phyloP scores from a whole-genome alignment of 2,888 invertebrate genomes.

The Drepanosiphum platanoidis region DNA sequence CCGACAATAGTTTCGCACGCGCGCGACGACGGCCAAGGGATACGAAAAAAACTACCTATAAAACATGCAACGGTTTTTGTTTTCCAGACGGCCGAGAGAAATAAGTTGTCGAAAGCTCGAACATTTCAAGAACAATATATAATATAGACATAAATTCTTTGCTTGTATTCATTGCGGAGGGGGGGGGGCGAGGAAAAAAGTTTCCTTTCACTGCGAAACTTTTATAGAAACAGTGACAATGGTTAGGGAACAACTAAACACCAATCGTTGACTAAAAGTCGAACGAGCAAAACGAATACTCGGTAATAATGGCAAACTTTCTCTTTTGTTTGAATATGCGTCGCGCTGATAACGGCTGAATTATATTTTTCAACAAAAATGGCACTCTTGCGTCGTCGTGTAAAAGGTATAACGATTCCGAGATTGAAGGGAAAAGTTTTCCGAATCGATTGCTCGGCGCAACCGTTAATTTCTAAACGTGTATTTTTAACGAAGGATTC shows the following conservation, averaged over 20 bases:
- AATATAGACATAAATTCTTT: constrained; percentile 49
- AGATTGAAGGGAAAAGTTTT: neutral
- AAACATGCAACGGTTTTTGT: constrained; percentile 11
- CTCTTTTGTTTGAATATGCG: constrained; percentile 50
- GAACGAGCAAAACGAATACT: constrained; percentile 46
- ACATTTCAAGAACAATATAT: constrained; percentile 60
- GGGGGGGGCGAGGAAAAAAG: too few relatives aligned
- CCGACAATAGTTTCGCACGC: neutral
- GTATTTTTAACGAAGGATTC: neutral
- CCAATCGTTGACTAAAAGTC: constrained; percentile 49
- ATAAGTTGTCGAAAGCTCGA: constrained; percentile 48
- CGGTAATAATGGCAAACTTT: constrained; percentile 49
- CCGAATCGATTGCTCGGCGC: neutral
- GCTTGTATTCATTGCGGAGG: constrained; percentile 50
- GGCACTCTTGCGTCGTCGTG: neutral
- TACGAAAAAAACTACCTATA: neutral
- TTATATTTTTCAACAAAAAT: constrained; percentile 47
- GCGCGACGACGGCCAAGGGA: too few relatives aligned
- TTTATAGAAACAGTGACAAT: constrained; percentile 55
- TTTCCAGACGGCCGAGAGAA: constrained; percentile 15
- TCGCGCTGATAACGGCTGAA: constrained; percentile 34
- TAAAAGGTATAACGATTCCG: neutral
- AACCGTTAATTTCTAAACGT: constrained; percentile 7
- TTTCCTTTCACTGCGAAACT: constrained; percentile 49
- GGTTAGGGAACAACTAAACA: constrained; percentile 52